These are phyloP conservation scores for Melinaea menophilus DNA, from an alignment of 2,888 invertebrate species.

Conservation along the genomic window DNA sequence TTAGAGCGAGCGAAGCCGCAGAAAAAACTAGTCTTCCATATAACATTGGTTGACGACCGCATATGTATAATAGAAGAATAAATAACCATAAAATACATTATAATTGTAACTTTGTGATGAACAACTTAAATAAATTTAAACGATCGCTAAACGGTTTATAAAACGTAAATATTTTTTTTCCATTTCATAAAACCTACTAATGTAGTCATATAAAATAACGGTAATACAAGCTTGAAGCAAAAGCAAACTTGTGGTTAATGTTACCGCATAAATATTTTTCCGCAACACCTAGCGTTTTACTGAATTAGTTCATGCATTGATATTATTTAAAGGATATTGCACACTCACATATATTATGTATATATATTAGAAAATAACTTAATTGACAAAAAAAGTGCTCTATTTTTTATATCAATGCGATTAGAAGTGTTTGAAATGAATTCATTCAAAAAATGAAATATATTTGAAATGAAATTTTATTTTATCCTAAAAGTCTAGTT, in stretches of 20 bases:
- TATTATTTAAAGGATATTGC: constrained; percentile 10
- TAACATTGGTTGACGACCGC: too few relatives aligned
- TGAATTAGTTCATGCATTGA: constrained; percentile 9
- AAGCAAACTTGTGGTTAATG: constrained; percentile 12
- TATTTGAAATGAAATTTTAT: too few relatives aligned
- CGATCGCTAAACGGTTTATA: constrained; percentile 2
- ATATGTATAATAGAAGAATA: too few relatives aligned
- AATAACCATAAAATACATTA: too few relatives aligned
- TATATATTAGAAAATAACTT: neutral
- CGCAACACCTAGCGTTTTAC: constrained; percentile 8
- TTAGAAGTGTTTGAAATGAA: neutral
- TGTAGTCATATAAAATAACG: constrained; percentile 3
- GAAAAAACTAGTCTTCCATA: too few relatives aligned
- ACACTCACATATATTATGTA: neutral
- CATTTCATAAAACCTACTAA: constrained; percentile 6
- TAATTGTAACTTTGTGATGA: too few relatives aligned
- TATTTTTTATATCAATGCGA: neutral
- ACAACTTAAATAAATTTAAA: neutral
- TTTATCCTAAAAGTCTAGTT: constrained; percentile 7
- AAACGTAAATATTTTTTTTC: neutral
- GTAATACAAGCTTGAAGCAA: constrained; percentile 7
- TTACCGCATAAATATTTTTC: constrained; percentile 9
- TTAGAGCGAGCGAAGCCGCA: too few relatives aligned
- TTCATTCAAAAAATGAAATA: neutral
- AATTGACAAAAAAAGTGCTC: too few relatives aligned